A percentile compares a stretch with the other conserved stretches of the same genome.
Evolutionary conservation across 2,888 invertebrate species (phyloP).

Genomic region (Trachelus tabidus): DNA sequence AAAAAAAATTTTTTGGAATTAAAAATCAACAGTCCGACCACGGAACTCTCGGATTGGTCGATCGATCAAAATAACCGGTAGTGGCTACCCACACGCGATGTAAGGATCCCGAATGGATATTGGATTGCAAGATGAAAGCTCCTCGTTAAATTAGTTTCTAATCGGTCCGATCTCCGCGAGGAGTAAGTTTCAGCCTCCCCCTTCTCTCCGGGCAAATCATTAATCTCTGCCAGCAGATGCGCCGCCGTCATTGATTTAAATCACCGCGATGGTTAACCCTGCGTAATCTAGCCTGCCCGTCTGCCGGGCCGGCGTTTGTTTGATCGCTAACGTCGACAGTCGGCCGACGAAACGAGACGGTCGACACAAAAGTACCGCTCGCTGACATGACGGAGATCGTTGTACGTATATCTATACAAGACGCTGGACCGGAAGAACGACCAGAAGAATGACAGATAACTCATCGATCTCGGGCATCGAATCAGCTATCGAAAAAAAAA

Average conservation of each 20-base stretch:
- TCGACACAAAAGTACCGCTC: conserved; percentile 3
- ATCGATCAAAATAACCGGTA: conserved; percentile 52
- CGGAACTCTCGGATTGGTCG: conserved; percentile 11
- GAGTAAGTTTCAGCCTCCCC: conserved; percentile 39
- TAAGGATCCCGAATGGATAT: conserved; percentile 43
- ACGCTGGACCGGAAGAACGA: neutral
- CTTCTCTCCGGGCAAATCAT: conserved; percentile 47
- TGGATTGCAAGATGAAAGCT: conserved; percentile 55
- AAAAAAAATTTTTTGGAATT: neutral
- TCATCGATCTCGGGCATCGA: neutral
- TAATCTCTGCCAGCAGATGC: conserved; percentile 59
- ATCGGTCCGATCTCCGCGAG: conserved; percentile 49
- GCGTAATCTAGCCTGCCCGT: conserved; percentile 44
- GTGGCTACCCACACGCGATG: conserved; percentile 33
- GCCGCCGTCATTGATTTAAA: conserved; percentile 60
- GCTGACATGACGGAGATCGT: neutral
- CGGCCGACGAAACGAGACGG: conserved; percentile 38
- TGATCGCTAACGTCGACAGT: conserved; percentile 33
- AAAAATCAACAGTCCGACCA: neutral
- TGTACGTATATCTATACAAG: neutral
- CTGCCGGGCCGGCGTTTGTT: conserved; percentile 34
- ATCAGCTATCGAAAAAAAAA: neutral
- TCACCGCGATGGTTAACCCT: conserved; percentile 53
- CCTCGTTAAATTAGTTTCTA: conserved; percentile 59
- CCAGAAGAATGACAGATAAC: neutral